Base-by-base conservation (phyloP, 2,888 invertebrate genomes). In the Punctoribates punctum region DNA sequence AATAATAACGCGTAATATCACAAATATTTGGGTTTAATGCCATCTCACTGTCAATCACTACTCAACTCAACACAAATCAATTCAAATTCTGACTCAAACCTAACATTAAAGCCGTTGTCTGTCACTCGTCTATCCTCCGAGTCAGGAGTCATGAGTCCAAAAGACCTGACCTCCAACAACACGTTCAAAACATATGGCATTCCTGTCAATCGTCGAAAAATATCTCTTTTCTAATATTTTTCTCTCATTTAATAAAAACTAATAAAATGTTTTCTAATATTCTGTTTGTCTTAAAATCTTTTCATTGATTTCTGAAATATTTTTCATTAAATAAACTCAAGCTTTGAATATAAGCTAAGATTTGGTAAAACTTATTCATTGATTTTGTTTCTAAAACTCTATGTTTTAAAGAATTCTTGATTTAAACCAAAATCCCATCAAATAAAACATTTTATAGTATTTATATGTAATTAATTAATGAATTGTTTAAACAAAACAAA, bases 41-140 rank as follows among this genome's bases (percentile, higher is more conserved):
- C 70, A 70, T 70, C 62, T 70, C 70, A 70, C 70, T 70, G 38
- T 70, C 70, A 38, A 70, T 70, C 70, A 70, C 70, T 38, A 70
- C 17, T 42, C 38, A 70, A 70, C 70, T 70, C 42, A 34, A 62
- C 15, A 15, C 4, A 62, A 62, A 25, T 62, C 62, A 23, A 29
- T 62, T 62, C 1, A 65, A 65, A 15, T 65, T 38, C 27, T 65
- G 5, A 29, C 1, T 15, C n/a, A 42, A 42, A 70, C 70, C n/a
- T 23, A 15, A 46, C 34, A 70, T 70, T 34, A 65, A 51, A 42
- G 42, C 42, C 42, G 42, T 42, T 42, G 42, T 42, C 42, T 42
- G 42, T 42, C 42, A 42, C 13, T 42, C 42, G 42, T 42, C 42
- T 42, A 29, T 65, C 38, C n/a, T 34, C 20, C 38, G 27, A 27